phyloP scores from a whole-genome alignment of 2,113 vertebrate species.

The Atlantisia rogersi region DNA sequence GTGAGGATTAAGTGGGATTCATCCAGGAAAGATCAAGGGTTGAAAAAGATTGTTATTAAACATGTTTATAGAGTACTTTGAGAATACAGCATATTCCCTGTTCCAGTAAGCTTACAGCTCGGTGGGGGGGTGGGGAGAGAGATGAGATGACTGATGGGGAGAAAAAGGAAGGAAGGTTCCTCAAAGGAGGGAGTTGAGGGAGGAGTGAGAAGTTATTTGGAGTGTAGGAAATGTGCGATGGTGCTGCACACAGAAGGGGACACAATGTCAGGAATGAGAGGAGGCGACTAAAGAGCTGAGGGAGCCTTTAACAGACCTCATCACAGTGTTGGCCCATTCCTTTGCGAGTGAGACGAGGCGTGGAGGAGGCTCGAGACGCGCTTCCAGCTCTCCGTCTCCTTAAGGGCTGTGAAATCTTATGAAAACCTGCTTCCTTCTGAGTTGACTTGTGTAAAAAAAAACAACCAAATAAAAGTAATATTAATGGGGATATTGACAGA shows the following conservation, averaged over 20 bases:
- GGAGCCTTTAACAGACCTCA: slow-evolving; percentile 65
- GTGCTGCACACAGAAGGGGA: slow-evolving; percentile 1
- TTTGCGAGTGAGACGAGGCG: slow-evolving; percentile 35
- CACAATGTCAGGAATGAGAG: slow-evolving; percentile 54
- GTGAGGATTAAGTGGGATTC: slow-evolving; percentile 57
- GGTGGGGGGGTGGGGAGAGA: background rate
- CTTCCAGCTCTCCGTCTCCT: slow-evolving; percentile 56
- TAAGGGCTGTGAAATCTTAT: slow-evolving; percentile 35
- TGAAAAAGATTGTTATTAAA: slow-evolving; percentile 63
- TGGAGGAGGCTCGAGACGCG: slow-evolving; percentile 62
- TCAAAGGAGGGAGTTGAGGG: slow-evolving; percentile 16
- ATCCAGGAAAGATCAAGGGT: slow-evolving; percentile 63
- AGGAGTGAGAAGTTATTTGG: slow-evolving; percentile 66
- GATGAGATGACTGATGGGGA: slow-evolving; percentile 3
- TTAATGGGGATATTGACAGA: background rate
- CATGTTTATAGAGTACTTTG: slow-evolving; percentile 39
- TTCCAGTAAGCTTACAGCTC: background rate
- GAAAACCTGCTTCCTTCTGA: slow-evolving; percentile 35
- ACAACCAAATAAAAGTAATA: slow-evolving; percentile 8
- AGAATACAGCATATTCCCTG: background rate
- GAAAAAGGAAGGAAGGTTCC: slow-evolving; percentile 8
- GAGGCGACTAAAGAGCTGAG: slow-evolving; percentile 64
- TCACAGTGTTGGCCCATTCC: slow-evolving; percentile 45
- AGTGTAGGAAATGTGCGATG: slow-evolving; percentile 43
- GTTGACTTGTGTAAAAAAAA: slow-evolving; percentile 14